phyloP scores from a whole-genome alignment of 2,797 vertebrate species.

The Taenioides sp. region DNA sequence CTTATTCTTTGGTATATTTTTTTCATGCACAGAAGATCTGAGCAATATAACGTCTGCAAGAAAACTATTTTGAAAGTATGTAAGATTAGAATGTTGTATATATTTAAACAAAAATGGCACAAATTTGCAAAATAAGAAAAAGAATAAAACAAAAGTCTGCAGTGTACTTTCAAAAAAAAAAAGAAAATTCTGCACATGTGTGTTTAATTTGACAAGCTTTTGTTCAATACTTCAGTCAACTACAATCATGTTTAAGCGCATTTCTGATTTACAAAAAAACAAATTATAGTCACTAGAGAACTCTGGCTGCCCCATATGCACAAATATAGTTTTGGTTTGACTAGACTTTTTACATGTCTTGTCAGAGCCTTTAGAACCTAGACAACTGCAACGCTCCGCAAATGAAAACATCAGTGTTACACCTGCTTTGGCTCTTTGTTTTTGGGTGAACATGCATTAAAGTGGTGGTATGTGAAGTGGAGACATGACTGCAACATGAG shows the following conservation, averaged over 20 bases:
- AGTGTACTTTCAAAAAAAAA: background rate
- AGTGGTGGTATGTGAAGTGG: constrained; percentile 39
- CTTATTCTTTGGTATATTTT: background rate
- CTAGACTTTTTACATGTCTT: background rate
- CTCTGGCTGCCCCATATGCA: too few relatives aligned
- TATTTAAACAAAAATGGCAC: background rate
- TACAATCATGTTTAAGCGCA: background rate
- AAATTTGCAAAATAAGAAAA: background rate
- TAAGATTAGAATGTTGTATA: too few relatives aligned
- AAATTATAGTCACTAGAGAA: background rate
- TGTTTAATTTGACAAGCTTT: background rate
- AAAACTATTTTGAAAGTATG: background rate
- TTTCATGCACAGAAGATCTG: too few relatives aligned
- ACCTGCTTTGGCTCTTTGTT: constrained; percentile 27
- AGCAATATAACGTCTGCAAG: too few relatives aligned
- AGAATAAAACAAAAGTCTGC: background rate
- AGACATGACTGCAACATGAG: constrained; percentile 39
- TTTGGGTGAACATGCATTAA: constrained; percentile 18
- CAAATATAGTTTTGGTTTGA: background rate
- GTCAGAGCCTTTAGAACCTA: background rate
- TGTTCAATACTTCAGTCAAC: background rate
- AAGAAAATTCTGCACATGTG: background rate
- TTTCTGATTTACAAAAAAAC: background rate
- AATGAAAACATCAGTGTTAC: constrained; percentile 25
- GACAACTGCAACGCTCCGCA: background rate